Conservation (phyloP, 1,140 invertebrate genomes). For the Dendroctonus valens region DNA sequence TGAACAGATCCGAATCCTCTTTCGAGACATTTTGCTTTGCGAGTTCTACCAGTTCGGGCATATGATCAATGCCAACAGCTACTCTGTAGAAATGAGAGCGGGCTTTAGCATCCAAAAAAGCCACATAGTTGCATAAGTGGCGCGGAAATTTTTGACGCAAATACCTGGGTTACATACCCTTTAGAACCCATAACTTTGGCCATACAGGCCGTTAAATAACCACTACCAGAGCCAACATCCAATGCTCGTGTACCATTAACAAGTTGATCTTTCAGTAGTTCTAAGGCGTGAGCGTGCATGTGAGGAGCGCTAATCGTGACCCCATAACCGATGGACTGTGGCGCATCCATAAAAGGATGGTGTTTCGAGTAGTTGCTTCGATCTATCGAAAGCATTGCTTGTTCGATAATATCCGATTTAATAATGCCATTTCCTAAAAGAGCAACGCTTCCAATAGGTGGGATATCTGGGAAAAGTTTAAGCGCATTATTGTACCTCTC, state of each 20-base stretch:
- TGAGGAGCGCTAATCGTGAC: slow-evolving; percentile 98
- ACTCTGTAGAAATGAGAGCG: slow-evolving; percentile 39
- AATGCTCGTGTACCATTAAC: slow-evolving; percentile 76
- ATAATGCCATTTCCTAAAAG: slow-evolving; percentile 83
- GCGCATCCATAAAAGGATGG: slow-evolving; percentile 86
- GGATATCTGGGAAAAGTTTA: slow-evolving; percentile 20
- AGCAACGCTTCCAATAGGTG: too few relatives aligned
- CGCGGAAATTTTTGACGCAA: slow-evolving; percentile 6
- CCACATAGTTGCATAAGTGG: too few relatives aligned
- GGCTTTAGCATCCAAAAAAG: neutral
- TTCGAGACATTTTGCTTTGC: slow-evolving; percentile 77
- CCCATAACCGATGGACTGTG: slow-evolving; percentile 83
- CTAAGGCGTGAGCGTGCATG: slow-evolving; percentile 97
- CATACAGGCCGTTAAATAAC: slow-evolving; percentile 97
- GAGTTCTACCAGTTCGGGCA: slow-evolving; percentile 75
- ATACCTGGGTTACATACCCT: slow-evolving; percentile 52
- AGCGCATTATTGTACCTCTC: slow-evolving; percentile 60
- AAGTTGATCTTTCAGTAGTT: slow-evolving; percentile 82
- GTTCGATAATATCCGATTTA: slow-evolving; percentile 71
- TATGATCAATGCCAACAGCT: slow-evolving; percentile 91
- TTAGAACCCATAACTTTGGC: slow-evolving; percentile 77
- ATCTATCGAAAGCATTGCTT: slow-evolving; percentile 84
- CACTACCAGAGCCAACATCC: slow-evolving; percentile 95
- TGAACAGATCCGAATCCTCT: slow-evolving; percentile 69
- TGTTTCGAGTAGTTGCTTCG: slow-evolving; percentile 74